A percentile compares a stretch with the other conserved stretches of the same genome.
phyloP scores from a whole-genome alignment of 2,797 vertebrate genomes.

The Argyrosomus regius region DNA sequence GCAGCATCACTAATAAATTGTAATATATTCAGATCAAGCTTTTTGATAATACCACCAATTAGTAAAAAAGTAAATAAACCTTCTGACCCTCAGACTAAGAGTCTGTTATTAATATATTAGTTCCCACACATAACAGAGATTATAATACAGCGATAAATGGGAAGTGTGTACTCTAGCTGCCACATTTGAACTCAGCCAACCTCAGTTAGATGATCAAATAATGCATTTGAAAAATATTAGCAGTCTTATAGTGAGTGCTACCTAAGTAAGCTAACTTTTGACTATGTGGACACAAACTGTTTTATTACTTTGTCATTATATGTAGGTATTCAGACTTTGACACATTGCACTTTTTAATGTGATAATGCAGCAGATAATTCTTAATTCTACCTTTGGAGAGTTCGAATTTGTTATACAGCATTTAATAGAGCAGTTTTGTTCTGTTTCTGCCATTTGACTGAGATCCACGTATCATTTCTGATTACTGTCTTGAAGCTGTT shows the following conservation, averaged over 20 bases:
- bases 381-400: too few species aligned
- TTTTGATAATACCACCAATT: background rate
- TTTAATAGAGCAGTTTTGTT: background rate
- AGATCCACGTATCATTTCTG: slow-evolving; percentile 4
- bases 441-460: background rate
- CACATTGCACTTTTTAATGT: background rate
- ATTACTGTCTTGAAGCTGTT: background rate
- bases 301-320: background rate
- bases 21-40: slow-evolving; percentile 19
- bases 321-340: background rate
- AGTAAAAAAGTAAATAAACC: slow-evolving; percentile 27
- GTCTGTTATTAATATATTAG: background rate
- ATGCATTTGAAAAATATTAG: background rate
- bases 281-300: background rate
- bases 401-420: background rate
- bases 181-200: background rate
- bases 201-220: background rate
- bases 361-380: background rate
- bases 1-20: background rate
- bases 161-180: too few species aligned
- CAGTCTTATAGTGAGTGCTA: background rate
- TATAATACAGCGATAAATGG: too few species aligned
- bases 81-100: background rate
- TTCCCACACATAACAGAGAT: background rate
- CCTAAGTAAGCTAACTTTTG: background rate